Evolutionary conservation across 2,888 invertebrate genomes (phyloP).

Genomic region (Biston stratarius): DNA sequence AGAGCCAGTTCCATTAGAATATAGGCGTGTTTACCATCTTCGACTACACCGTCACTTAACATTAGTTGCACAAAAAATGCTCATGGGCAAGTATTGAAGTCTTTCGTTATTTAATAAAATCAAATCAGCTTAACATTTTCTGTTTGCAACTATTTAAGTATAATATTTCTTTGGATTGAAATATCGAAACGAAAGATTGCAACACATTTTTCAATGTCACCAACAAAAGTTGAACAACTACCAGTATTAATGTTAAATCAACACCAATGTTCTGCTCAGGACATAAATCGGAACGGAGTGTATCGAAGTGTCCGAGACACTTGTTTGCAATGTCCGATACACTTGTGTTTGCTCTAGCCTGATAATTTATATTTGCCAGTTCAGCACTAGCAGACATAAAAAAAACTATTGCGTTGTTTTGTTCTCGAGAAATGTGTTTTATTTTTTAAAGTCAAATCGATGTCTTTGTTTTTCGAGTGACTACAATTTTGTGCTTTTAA

Average conservation of each 20-base stretch:
- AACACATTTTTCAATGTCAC: constrained; percentile 17
- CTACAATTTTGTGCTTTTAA: too few species aligned
- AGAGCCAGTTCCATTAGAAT: too few species aligned
- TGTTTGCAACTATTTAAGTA: background rate
- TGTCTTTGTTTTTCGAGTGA: too few species aligned
- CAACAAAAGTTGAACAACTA: constrained; percentile 6
- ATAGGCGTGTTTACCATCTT: too few species aligned
- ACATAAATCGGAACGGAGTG: constrained; percentile 53
- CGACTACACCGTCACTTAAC: too few species aligned
- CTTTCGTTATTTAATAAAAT: too few species aligned
- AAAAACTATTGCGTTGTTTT: constrained; percentile 6
- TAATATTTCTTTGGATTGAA: too few species aligned
- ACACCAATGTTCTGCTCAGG: constrained; percentile 39
- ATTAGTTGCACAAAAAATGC: too few species aligned
- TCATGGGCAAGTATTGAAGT: too few species aligned
- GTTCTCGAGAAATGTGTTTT: background rate
- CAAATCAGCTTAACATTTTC: too few species aligned
- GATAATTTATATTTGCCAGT: constrained; percentile 25
- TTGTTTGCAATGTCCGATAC: constrained; percentile 47
- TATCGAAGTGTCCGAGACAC: constrained; percentile 54
- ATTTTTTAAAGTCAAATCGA: too few species aligned
- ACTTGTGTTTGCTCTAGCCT: constrained; percentile 44
- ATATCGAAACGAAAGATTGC: background rate
- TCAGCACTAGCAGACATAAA: constrained; percentile 1
- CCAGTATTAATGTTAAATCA: constrained; percentile 7